Evolutionary conservation across 1,140 invertebrate genomes (phyloP), one percentile per base, ranked within the genome.

Genomic region (Zelostemma sp.): DNA sequence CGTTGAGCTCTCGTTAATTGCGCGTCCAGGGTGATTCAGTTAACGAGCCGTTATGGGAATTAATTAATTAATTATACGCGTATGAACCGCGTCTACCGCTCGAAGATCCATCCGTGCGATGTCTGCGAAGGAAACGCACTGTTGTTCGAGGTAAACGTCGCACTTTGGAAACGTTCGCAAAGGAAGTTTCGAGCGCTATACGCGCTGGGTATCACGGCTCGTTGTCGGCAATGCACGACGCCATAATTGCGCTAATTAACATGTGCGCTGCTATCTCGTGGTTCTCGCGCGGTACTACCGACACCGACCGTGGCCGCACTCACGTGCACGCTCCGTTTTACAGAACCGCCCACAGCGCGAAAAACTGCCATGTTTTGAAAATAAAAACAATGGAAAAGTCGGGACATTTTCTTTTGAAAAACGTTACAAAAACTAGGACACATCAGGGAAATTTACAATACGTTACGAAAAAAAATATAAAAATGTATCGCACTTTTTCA

Each of bases 21-120:
- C 53, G 54, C 62, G 54, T 67, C 49, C 49, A 61, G 55, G 41
- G 66, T 66, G 72, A 71, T 68, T 76, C 74, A 68, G 67, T 72
- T 73, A 72, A 73, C 66, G 60, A 70, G 66, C 66, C 48, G 65
- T 58, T 64, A 72, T 59, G 64, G 65, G 74, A 72, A 76, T 76
- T 73, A 73, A 67, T 67, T 60, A 56, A 76, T 76, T 74, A 73
- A 76, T 76, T 76, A 76, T 76, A 70, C 71, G 68, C 51, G 64
- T 72, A 72, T 73, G 61, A 73, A 68, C 62, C 41, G 49, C 51
- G 62, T 69, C 63, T 57, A 64, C 63, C 68, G 66, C 55, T 65
- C 50, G 62, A 49, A 75, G 73, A 72, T 75, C 63, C 66, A 57
- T 54, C 50, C 38, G 62, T 51, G 67, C 71, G 71, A 75, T 75